A percentile compares a stretch with the other conserved stretches of the same genome.
phyloP scores from a whole-genome alignment of 2,113 vertebrate genomes.

The Crotalus tigris region DNA sequence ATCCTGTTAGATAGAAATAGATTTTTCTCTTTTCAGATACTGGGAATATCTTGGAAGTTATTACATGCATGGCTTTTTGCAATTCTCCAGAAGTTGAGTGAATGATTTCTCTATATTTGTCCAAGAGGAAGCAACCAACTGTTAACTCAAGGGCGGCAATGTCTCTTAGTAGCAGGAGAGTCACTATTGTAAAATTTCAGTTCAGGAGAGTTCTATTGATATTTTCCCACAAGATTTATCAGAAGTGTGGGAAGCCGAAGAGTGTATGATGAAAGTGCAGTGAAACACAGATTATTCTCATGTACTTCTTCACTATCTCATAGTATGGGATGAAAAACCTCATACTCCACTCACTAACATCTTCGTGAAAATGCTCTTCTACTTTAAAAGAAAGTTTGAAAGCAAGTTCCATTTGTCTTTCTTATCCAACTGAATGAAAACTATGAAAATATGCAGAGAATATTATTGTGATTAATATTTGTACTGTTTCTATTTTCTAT shows the following conservation, averaged over 20 bases:
- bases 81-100: background rate
- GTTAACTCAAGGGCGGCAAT: background rate
- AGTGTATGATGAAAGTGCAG: background rate
- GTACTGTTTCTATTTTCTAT: background rate
- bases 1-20: background rate
- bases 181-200: background rate
- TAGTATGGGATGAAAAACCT: background rate
- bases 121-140: background rate
- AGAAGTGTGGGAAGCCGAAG: background rate
- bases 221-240: background rate
- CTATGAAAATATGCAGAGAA: background rate
- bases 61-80: background rate
- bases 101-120: background rate
- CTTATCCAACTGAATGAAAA: background rate
- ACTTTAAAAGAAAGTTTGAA: background rate
- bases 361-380: background rate
- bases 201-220: background rate
- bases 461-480: background rate
- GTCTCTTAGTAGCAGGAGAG: background rate
- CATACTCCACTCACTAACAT: background rate
- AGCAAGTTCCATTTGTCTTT: background rate
- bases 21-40: background rate
- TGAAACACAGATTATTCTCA: background rate
- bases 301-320: background rate
- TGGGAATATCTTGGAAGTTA: background rate